Percentiles rank a stretch among this genome's conserved stretches.
Evolutionary conservation across 2,888 invertebrate species (phyloP).

Genomic region (Megamerina dolium): DNA sequence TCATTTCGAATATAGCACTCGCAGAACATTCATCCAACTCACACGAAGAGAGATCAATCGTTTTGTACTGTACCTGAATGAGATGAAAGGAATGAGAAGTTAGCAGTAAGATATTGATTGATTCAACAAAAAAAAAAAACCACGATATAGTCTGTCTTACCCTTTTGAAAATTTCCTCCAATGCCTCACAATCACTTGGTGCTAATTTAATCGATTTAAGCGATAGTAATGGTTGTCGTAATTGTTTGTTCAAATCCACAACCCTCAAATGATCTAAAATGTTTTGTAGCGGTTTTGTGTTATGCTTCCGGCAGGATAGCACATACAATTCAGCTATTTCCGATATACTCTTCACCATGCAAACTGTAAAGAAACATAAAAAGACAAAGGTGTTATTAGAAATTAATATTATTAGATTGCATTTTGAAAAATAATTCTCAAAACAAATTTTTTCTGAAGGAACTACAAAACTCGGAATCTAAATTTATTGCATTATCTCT

Average conservation of each 20-base stretch:
- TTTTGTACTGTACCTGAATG: slow-evolving; percentile 46
- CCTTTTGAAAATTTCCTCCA: slow-evolving; percentile 76
- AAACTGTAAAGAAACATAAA: slow-evolving; percentile 28
- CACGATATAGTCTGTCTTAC: too few species aligned
- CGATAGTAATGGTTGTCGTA: slow-evolving; percentile 57
- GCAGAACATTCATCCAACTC: slow-evolving; percentile 52
- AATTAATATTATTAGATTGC: neutral
- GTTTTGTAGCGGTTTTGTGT: slow-evolving; percentile 61
- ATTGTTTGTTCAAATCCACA: slow-evolving; percentile 36
- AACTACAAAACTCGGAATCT: too few species aligned
- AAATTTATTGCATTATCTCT: too few species aligned
- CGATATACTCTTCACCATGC: slow-evolving; percentile 50
- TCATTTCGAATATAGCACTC: slow-evolving; percentile 82
- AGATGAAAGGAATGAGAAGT: too few species aligned
- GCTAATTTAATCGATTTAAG: slow-evolving; percentile 59
- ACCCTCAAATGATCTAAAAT: slow-evolving; percentile 69
- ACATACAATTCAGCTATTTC: slow-evolving; percentile 69
- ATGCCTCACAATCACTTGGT: slow-evolving; percentile 66
- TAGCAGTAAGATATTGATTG: too few species aligned
- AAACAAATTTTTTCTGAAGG: too few species aligned
- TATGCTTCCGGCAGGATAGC: slow-evolving; percentile 66
- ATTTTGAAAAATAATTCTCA: neutral
- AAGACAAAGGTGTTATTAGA: slow-evolving; percentile 3
- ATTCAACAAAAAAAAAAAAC: too few species aligned
- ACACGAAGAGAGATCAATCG: slow-evolving; percentile 47